These are phyloP conservation scores for Lapara coniferarum DNA, from an alignment of 2,888 invertebrate species.

Conservation along the genomic window DNA sequence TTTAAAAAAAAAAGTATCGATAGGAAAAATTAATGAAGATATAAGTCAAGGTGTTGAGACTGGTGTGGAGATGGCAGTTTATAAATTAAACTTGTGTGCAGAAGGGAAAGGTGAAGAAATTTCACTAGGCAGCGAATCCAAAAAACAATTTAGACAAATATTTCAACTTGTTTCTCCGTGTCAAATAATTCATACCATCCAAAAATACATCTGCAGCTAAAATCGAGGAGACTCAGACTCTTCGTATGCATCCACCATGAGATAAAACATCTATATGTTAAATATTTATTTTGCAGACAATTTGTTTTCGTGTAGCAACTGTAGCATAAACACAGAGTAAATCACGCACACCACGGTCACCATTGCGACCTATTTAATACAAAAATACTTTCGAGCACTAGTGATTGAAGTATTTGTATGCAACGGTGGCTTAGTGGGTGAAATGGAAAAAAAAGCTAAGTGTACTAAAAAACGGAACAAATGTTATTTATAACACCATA, in stretches of 20 bases:
- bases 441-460: neutral
- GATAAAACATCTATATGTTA: constrained; percentile 30
- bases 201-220: constrained; percentile 12
- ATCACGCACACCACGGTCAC: constrained; percentile 57
- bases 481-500: neutral
- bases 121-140: too few species aligned
- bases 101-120: too few species aligned
- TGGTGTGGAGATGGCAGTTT: too few species aligned
- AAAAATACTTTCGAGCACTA: constrained; percentile 44
- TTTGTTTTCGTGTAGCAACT: constrained; percentile 35
- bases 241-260: neutral
- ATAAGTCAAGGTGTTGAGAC: too few species aligned
- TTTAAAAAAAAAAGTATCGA: too few species aligned
- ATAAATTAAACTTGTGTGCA: too few species aligned
- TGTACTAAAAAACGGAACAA: too few species aligned
- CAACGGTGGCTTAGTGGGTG: neutral
- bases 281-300: constrained; percentile 28
- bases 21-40: too few species aligned
- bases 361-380: constrained; percentile 50
- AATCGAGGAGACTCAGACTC: neutral
- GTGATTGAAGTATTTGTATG: constrained; percentile 24
- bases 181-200: neutral
- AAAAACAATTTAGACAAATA: neutral
- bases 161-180: neutral
- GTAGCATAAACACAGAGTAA: constrained; percentile 45